Percentiles rank a stretch among this genome's conserved stretches.
Conservation (phyloP, 2,888 invertebrate species). For the Oscheius myriophilus region DNA sequence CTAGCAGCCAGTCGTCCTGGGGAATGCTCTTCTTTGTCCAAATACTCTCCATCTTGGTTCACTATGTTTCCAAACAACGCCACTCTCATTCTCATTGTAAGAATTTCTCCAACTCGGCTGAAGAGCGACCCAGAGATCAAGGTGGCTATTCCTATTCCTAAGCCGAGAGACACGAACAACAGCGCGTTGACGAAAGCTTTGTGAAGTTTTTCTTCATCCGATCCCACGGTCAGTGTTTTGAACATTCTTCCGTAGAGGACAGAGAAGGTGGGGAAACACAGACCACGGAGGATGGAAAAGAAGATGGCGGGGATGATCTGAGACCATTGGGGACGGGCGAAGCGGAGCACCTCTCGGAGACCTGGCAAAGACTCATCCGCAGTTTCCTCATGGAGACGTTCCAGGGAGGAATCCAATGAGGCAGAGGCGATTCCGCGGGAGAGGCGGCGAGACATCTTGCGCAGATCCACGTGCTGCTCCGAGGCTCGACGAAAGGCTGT, state of each 20-base stretch:
- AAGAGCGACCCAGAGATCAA: constrained; percentile 41
- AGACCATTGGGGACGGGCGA: constrained; percentile 41
- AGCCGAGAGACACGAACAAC: constrained; percentile 35
- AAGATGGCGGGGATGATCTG: constrained; percentile 46
- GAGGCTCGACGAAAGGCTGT: background rate
- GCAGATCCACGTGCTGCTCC: background rate
- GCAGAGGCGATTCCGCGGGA: no score
- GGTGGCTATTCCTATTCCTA: constrained; percentile 31
- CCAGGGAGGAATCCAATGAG: no score
- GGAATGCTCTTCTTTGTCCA: constrained; percentile 71
- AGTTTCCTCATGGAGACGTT: constrained; percentile 34
- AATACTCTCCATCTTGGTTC: constrained; percentile 71
- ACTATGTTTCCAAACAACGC: constrained; percentile 71
- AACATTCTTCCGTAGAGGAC: constrained; percentile 63
- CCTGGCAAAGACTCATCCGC: constrained; percentile 35
- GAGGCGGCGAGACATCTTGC: background rate
- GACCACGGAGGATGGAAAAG: constrained; percentile 50
- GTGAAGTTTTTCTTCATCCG: constrained; percentile 27
- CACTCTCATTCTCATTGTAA: constrained; percentile 63
- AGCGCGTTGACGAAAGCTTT: constrained; percentile 32
- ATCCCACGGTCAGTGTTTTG: constrained; percentile 30
- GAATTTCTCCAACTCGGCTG: constrained; percentile 43
- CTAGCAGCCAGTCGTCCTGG: constrained; percentile 71
- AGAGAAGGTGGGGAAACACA: constrained; percentile 59
- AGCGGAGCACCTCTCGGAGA: constrained; percentile 50